These are phyloP conservation scores for Andrena dorsata DNA, from an alignment of 2,888 invertebrate genomes.

Conservation along the genomic window DNA sequence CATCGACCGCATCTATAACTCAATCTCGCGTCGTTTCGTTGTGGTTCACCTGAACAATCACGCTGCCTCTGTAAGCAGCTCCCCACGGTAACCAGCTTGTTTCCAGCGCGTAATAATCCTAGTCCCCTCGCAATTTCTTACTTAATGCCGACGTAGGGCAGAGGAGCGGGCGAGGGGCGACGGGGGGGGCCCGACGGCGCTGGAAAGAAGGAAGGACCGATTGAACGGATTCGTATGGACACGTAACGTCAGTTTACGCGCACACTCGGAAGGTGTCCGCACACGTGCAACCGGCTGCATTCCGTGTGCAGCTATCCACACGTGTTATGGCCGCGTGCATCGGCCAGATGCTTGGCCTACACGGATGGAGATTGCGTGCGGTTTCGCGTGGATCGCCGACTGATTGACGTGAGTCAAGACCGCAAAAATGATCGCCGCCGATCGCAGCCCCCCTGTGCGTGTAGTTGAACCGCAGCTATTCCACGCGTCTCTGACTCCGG, in stretches of 20 bases:
- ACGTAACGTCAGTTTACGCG: conserved; percentile 53
- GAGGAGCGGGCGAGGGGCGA: background rate
- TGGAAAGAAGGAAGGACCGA: conserved; percentile 30
- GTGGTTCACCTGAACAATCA: conserved; percentile 34
- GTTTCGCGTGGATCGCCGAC: conserved; percentile 74
- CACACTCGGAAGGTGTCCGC: conserved; percentile 33
- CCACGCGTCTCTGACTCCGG: conserved; percentile 36
- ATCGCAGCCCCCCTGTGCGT: conserved; percentile 67
- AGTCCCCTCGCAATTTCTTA: conserved; percentile 64
- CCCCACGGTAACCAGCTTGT: conserved; percentile 55
- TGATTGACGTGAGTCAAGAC: conserved; percentile 72
- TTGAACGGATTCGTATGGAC: conserved; percentile 60
- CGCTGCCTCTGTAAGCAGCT: conserved; percentile 38
- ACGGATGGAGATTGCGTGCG: conserved; percentile 73
- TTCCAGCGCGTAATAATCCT: conserved; percentile 59
- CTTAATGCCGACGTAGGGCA: conserved; percentile 16
- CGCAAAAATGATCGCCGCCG: conserved; percentile 76
- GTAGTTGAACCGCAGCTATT: conserved; percentile 67
- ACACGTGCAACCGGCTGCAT: conserved; percentile 29
- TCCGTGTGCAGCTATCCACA: conserved; percentile 31
- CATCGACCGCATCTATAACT: conserved; percentile 39
- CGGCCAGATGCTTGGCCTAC: conserved; percentile 55
- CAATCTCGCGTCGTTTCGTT: conserved; percentile 43
- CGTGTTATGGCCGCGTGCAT: conserved; percentile 49
- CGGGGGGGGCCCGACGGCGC: background rate